Evolutionary conservation across 1,140 invertebrate species (phyloP), one percentile per base, ranked within the genome.

Genomic region (Aphelenchoides besseyi): DNA sequence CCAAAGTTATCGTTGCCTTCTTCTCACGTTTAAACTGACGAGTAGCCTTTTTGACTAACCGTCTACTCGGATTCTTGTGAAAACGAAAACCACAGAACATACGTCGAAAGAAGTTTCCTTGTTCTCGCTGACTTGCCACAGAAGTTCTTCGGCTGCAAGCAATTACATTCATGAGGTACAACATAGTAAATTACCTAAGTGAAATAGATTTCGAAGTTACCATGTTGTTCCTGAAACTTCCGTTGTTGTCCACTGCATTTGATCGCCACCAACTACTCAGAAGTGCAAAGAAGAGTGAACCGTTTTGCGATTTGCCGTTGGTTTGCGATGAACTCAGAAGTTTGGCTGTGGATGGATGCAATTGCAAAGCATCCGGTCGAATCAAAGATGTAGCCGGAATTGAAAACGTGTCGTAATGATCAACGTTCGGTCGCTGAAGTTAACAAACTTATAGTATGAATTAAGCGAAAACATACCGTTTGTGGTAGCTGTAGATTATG

Each of bases 1-100:
- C 95, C 35, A 98, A 86, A 9, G 96, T 99, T 87, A 98, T 97
- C 9, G 96, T 99, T n/a, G 96, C 95, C 87, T 98, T 98, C 70
- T 94, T 89, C 85, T 99, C 96, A 33, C 82, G 63, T 53, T 75
- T 71, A 78, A 83, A 81, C 61, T 83, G 81, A 57, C 79, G 79
- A 9, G 75, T 74, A 9, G 81, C 81, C 55, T 83, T 84, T 70
- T 83, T 83, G 35, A 84, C 72, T 37, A 84, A 57, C 9, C 78
- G 80, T 32, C 75, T 71, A 12, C 75, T 71, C 1, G 81, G 80
- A 29, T 69, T 41, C 0, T 48, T 75, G 18, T 71, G 70, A 29
- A 68, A 70, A 72, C 52, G 67, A 69, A 70, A 70, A 3, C 69
- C 67, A 57, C 64, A 32, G 3, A 59, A 59, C 55, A 59, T 5